phyloP scores from a whole-genome alignment of 2,888 invertebrate genomes.

The Deilephila porcellus region DNA sequence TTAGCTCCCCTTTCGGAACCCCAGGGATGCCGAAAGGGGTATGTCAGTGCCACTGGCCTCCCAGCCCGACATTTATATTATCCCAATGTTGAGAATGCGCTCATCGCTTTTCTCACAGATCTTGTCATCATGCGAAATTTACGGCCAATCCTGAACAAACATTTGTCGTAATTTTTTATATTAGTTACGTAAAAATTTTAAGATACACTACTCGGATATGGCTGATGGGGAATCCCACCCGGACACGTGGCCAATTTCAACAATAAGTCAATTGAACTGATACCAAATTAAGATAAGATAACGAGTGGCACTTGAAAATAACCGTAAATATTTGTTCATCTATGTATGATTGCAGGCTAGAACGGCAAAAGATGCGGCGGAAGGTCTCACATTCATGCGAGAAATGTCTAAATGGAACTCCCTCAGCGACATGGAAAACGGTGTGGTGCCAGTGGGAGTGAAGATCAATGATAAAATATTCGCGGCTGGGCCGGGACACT shows the following conservation, averaged over 20 bases:
- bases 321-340: background rate
- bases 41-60: no score
- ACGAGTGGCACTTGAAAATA: background rate
- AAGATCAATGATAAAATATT: constrained; percentile 58
- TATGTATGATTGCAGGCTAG: constrained; percentile 87
- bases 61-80: no score
- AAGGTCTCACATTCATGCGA: constrained; percentile 97
- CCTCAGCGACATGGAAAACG: constrained; percentile 85
- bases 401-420: constrained; percentile 97
- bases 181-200: background rate
- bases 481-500: constrained; percentile 95
- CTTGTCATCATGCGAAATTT: no score
- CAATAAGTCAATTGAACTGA: no score
- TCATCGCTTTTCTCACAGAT: no score
- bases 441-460: constrained; percentile 69
- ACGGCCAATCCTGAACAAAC: no score
- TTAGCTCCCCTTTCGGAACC: no score
- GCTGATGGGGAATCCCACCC: background rate
- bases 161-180: no score
- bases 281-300: no score
- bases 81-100: no score
- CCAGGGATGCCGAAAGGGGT: no score
- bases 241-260: no score
- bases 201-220: background rate
- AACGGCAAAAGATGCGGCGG: constrained; percentile 93